Evolutionary conservation across 2,888 invertebrate species (phyloP).

Genomic region (Epinotia brunnichana): DNA sequence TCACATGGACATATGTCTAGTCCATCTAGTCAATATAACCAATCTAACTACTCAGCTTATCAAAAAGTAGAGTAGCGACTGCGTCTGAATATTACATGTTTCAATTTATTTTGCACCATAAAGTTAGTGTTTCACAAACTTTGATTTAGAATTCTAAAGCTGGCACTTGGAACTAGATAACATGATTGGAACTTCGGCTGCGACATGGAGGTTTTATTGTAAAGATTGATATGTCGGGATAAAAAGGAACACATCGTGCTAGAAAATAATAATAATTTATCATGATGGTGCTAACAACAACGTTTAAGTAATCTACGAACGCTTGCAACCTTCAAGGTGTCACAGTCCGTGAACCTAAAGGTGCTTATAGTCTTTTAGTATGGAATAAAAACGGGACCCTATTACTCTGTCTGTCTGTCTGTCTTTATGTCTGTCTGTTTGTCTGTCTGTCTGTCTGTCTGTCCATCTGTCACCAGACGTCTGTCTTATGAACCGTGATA

Average conservation of each 20-base stretch:
- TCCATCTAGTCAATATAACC: neutral
- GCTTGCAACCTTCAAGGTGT: too few species aligned
- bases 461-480: too few species aligned
- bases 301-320: too few species aligned
- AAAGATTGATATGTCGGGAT: neutral
- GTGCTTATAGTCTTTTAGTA: too few species aligned
- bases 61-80: neutral
- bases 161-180: neutral
- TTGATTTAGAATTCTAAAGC: conserved; percentile 2
- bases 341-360: too few species aligned
- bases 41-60: neutral
- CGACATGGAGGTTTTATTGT: neutral
- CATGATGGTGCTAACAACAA: too few species aligned
- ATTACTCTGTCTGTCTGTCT: too few species aligned
- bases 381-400: too few species aligned
- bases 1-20: neutral
- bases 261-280: neutral
- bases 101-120: conserved; percentile 5
- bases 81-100: neutral
- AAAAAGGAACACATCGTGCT: neutral
- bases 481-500: too few species aligned
- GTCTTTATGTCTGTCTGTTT: too few species aligned
- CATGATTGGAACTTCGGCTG: conserved; percentile 7
- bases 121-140: conserved; percentile 2
- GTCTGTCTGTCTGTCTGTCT: too few species aligned